Percentiles rank a stretch among this genome's conserved stretches.
phyloP scores from a whole-genome alignment of 2,888 invertebrate genomes.

The Cheilosia variabilis region DNA sequence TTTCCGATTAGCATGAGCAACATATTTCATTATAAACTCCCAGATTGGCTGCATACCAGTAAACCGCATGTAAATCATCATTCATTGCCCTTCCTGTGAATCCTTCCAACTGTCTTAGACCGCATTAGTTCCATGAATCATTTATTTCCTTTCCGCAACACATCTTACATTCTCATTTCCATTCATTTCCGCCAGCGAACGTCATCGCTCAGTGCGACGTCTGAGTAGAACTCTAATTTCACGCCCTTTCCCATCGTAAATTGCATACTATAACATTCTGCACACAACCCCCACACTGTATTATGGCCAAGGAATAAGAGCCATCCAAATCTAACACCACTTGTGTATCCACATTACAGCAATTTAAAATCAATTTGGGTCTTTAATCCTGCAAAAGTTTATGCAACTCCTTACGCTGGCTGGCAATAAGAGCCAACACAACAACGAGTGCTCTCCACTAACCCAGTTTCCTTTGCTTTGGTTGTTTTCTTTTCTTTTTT shows the following conservation, averaged over 20 bases:
- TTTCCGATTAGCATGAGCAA: neutral
- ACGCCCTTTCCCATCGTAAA: slow-evolving; percentile 72
- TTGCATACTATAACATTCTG: slow-evolving; percentile 36
- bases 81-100: slow-evolving; percentile 20
- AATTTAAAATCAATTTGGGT: slow-evolving; percentile 75
- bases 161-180: slow-evolving; percentile 73
- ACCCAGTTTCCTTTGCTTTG: slow-evolving; percentile 67
- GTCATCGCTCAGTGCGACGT: slow-evolving; percentile 41
- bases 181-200: slow-evolving; percentile 66
- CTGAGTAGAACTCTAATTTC: slow-evolving; percentile 69
- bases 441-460: slow-evolving; percentile 62
- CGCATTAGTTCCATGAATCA: slow-evolving; percentile 71
- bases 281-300: neutral
- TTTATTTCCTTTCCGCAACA: slow-evolving; percentile 70
- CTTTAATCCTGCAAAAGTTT: slow-evolving; percentile 73
- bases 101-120: slow-evolving; percentile 7
- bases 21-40: neutral
- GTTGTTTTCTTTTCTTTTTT: slow-evolving; percentile 7
- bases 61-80: slow-evolving; percentile 31
- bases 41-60: neutral
- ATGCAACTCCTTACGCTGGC: slow-evolving; percentile 66
- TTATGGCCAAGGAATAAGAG: neutral
- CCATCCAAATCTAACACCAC: slow-evolving; percentile 24
- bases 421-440: slow-evolving; percentile 60
- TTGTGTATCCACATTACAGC: slow-evolving; percentile 66